Conservation (phyloP, 2,113 vertebrate genomes). For the Oreochromis aureus region DNA sequence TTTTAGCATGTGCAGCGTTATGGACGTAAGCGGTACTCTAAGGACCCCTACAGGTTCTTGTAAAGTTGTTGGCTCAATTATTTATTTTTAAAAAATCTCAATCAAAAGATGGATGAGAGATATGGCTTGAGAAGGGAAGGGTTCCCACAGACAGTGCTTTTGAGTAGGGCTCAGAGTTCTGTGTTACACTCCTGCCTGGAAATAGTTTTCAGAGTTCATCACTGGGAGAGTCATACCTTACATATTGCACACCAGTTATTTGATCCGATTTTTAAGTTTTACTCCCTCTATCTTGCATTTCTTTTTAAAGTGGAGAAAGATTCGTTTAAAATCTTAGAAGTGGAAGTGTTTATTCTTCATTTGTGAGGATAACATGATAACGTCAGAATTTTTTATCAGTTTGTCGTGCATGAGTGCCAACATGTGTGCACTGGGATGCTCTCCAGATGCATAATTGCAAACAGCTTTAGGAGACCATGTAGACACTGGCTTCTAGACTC, state of each 20-base stretch:
- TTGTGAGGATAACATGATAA: background rate
- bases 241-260: background rate
- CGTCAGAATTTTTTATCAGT: constrained; percentile 10
- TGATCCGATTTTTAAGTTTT: background rate
- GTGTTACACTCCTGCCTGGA: background rate
- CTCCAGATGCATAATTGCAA: constrained; percentile 30
- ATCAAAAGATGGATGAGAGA: background rate
- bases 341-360: background rate
- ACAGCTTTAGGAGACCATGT: constrained; percentile 7
- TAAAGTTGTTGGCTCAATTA: background rate
- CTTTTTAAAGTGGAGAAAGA: background rate
- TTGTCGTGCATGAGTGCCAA: constrained; percentile 9
- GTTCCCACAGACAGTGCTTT: background rate
- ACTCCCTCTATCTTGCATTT: background rate
- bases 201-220: background rate
- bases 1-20: background rate
- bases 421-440: constrained; percentile 7
- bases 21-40: background rate
- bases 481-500: constrained; percentile 2
- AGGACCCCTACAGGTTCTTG: background rate
- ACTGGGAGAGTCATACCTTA: background rate
- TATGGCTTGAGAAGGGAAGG: background rate
- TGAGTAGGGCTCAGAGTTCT: background rate
- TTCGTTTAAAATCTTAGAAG: background rate
- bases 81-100: background rate